Conservation (phyloP, 2,888 invertebrate species). For the Mythimna vitellina region DNA sequence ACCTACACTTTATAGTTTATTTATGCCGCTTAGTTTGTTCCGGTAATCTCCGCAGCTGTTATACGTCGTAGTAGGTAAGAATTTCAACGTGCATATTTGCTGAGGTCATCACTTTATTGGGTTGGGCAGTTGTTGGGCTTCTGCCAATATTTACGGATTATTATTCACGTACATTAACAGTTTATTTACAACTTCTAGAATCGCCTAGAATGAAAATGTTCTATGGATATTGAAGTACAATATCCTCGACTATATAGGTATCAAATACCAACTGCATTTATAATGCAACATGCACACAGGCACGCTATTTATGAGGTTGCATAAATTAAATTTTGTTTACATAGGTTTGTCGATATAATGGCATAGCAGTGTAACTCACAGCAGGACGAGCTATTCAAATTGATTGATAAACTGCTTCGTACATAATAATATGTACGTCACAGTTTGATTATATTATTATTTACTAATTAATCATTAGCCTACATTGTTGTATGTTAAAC, state of each 20-base stretch:
- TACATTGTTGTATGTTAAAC: conserved; percentile 9
- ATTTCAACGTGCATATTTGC: conserved; percentile 6
- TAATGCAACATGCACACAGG: background rate
- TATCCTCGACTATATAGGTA: background rate
- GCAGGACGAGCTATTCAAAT: conserved; percentile 10
- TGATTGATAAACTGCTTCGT: conserved; percentile 22
- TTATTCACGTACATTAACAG: background rate
- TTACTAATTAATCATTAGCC: conserved; percentile 3
- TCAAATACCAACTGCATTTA: background rate
- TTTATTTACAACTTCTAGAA: background rate
- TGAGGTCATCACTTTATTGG: conserved; percentile 32
- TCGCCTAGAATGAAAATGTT: background rate
- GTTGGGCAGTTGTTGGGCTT: conserved; percentile 30
- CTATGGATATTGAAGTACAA: conserved; percentile 5
- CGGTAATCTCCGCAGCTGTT: conserved; percentile 31
- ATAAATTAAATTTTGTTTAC: conserved; percentile 28
- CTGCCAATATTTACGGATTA: conserved; percentile 27
- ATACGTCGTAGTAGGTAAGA: conserved; percentile 11
- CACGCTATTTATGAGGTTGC: conserved; percentile 11
- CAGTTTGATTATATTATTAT: conserved; percentile 9
- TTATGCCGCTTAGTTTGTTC: conserved; percentile 17
- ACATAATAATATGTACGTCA: background rate
- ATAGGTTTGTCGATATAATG: background rate
- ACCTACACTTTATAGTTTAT: conserved; percentile 6
- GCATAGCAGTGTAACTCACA: background rate